These are phyloP conservation scores for Ceratotherium simum DNA, from an alignment of 2,113 vertebrate genomes.

Conservation along the genomic window DNA sequence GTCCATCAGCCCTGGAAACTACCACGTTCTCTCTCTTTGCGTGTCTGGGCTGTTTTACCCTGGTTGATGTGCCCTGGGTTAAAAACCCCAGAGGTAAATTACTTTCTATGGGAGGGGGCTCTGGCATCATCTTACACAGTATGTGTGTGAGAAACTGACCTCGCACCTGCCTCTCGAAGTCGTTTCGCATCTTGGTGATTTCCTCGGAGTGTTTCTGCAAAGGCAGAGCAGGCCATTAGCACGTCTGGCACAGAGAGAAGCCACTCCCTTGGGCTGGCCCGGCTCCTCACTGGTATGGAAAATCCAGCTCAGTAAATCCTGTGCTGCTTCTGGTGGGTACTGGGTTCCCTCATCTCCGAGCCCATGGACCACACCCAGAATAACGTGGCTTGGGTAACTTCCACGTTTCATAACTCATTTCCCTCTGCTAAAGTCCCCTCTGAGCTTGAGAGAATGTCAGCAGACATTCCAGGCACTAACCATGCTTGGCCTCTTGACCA, in stretches of 20 bases:
- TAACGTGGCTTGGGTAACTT: not conserved
- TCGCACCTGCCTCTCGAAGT: slow-evolving; percentile 90
- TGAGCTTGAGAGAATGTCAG: no score
- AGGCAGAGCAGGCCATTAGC: not conserved
- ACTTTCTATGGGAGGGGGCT: not conserved
- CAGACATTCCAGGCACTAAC: not conserved
- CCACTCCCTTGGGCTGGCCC: rapidly evolving
- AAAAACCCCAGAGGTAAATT: no score
- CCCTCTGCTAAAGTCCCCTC: not conserved
- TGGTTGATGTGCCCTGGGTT: no score
- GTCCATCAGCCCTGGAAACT: not conserved
- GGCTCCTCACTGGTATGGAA: not conserved
- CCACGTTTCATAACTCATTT: not conserved
- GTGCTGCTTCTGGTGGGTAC: not conserved
- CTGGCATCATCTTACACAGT: rapidly evolving
- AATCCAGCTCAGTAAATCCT: not conserved
- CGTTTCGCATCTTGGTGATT: slow-evolving; percentile 83
- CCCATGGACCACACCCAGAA: not conserved
- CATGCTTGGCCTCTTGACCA: rapidly evolving
- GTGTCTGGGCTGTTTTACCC: no score
- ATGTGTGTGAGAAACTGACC: slow-evolving; percentile 84
- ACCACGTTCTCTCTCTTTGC: rapidly evolving
- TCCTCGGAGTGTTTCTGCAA: slow-evolving; percentile 93
- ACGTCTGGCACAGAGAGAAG: not conserved
- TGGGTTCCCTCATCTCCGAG: not conserved